A percentile compares a stretch with the other conserved stretches of the same genome.
These are phyloP conservation scores for Theocolax elegans DNA, from an alignment of 1,140 invertebrate genomes.

Conservation along the genomic window DNA sequence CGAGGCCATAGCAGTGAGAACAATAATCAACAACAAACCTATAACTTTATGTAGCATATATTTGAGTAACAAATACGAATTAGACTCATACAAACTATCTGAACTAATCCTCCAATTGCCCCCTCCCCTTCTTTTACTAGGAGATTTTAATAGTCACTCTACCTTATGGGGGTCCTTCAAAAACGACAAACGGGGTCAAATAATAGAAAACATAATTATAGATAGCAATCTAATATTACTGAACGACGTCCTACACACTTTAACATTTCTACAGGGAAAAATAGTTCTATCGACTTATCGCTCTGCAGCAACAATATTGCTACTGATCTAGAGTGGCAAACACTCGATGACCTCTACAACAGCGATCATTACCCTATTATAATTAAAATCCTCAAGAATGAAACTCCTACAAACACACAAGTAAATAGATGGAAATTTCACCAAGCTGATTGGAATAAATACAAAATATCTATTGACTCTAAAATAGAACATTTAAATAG, in stretches of 20 bases:
- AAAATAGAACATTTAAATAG: background rate
- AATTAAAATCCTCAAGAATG: conserved; percentile 27
- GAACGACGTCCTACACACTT: conserved; percentile 50
- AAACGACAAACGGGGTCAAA: conserved; percentile 49
- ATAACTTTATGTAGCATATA: conserved; percentile 30
- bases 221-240: conserved; percentile 45
- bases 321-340: conserved; percentile 49
- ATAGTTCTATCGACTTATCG: conserved; percentile 48
- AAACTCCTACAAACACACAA: background rate
- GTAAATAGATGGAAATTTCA: background rate
- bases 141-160: conserved; percentile 51
- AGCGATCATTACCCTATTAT: conserved; percentile 52
- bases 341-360: conserved; percentile 45
- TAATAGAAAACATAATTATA: conserved; percentile 45
- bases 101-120: conserved; percentile 49
- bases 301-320: conserved; percentile 46
- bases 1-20: conserved; percentile 44
- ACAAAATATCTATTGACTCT: background rate
- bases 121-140: background rate
- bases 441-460: background rate
- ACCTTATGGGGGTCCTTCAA: conserved; percentile 50
- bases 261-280: conserved; percentile 39
- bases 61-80: background rate
- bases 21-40: conserved; percentile 23
- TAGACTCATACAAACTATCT: conserved; percentile 37